Evolutionary conservation across 2,888 invertebrate genomes (phyloP).

Genomic region (Zaprionus obscuricornis): DNA sequence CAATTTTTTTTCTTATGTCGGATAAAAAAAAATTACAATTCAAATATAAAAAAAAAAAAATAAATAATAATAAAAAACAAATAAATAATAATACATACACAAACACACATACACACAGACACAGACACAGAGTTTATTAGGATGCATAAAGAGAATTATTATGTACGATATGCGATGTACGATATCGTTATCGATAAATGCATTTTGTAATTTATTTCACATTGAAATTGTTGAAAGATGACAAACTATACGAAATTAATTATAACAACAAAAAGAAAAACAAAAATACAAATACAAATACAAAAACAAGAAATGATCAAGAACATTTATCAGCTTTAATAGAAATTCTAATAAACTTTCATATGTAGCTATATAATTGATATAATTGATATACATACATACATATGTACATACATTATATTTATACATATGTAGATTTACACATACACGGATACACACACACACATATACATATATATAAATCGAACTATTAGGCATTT

Average conservation of each 20-base stretch:
- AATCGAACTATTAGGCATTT: slow-evolving; percentile 68
- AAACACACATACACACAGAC: slow-evolving; percentile 7
- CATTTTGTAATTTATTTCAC: slow-evolving; percentile 70
- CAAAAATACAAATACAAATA: slow-evolving; percentile 36
- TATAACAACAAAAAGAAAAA: slow-evolving; percentile 13
- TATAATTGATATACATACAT: slow-evolving; percentile 34
- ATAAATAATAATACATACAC: slow-evolving; percentile 35
- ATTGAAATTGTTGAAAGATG: slow-evolving; percentile 63
- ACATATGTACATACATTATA: slow-evolving; percentile 11
- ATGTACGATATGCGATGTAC: slow-evolving; percentile 14
- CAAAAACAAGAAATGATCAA: slow-evolving; percentile 57
- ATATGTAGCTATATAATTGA: slow-evolving; percentile 43
- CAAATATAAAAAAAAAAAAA: slow-evolving; percentile 1
- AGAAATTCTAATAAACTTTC: slow-evolving; percentile 60
- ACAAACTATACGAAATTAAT: slow-evolving; percentile 45
- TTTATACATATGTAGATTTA: slow-evolving; percentile 35
- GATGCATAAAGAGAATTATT: too few species aligned
- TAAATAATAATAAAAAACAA: slow-evolving; percentile 1
- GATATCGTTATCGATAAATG: slow-evolving; percentile 18
- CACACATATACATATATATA: slow-evolving; percentile 40
- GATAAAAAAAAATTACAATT: background rate
- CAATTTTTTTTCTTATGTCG: too few species aligned
- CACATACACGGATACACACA: slow-evolving; percentile 6
- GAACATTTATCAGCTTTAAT: slow-evolving; percentile 73
- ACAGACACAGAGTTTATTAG: background rate